phyloP scores from a whole-genome alignment of 2,888 invertebrate species.

The Hyppa rectilinea region DNA sequence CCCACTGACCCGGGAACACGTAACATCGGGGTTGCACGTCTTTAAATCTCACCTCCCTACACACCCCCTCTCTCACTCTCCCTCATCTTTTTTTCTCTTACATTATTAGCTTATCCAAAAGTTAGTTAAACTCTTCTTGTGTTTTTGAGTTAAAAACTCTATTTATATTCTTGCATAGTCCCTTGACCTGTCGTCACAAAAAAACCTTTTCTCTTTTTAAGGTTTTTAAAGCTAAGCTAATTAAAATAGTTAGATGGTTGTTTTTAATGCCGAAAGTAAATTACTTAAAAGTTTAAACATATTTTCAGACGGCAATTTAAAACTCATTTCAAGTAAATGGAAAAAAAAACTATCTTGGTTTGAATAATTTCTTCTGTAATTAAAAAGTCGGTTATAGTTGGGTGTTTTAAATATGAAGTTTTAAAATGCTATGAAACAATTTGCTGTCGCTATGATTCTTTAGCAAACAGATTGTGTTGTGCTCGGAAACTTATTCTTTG shows the following conservation, averaged over 20 bases:
- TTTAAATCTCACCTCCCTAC: too few species aligned
- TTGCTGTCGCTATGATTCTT: neutral
- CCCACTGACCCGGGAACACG: too few species aligned
- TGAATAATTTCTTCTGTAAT: constrained; percentile 24
- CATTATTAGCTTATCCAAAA: too few species aligned
- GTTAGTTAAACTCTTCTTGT: too few species aligned
- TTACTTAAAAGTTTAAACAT: neutral
- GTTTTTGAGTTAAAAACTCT: neutral
- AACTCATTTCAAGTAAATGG: neutral
- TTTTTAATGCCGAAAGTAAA: neutral
- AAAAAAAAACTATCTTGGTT: neutral
- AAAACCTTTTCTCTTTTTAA: neutral
- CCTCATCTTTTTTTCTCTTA: too few species aligned
- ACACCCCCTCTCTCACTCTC: too few species aligned
- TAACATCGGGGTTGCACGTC: too few species aligned
- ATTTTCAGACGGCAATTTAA: constrained; percentile 21
- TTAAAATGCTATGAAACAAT: neutral
- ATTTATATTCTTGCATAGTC: neutral
- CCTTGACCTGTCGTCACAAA: neutral
- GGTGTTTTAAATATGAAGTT: neutral
- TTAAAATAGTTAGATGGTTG: neutral
- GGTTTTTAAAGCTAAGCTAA: too few species aligned
- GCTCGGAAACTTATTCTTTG: neutral
- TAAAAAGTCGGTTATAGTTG: constrained; percentile 13
- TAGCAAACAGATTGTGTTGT: neutral